These are phyloP conservation scores for Marisa cornuarietis DNA, from an alignment of 1,140 invertebrate species.

Conservation along the genomic window DNA sequence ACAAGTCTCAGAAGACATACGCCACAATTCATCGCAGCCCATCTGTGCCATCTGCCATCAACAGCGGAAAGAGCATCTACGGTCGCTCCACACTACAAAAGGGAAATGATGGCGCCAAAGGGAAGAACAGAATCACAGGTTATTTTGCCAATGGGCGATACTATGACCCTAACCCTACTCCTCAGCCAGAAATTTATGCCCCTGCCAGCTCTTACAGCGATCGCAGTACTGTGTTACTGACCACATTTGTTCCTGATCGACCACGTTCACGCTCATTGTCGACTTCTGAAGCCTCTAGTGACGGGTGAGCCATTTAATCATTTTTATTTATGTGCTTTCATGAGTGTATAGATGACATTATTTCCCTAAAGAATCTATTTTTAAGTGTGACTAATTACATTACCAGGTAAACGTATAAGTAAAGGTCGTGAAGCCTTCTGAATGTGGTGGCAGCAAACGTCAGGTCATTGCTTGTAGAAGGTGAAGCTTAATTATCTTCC, in stretches of 20 bases:
- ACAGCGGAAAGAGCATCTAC: slow-evolving; percentile 14
- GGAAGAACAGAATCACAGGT: slow-evolving; percentile 31
- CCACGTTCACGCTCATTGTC: slow-evolving; percentile 40
- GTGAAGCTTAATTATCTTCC: too few relatives aligned
- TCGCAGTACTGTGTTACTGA: slow-evolving; percentile 47
- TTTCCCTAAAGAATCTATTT: too few relatives aligned
- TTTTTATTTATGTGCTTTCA: not conserved
- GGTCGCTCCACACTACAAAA: not conserved
- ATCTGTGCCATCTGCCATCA: slow-evolving; percentile 17
- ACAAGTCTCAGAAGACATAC: slow-evolving; percentile 5
- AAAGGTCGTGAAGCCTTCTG: too few relatives aligned
- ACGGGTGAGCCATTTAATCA: slow-evolving; percentile 26
- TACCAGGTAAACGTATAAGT: too few relatives aligned
- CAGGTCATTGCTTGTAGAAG: too few relatives aligned
- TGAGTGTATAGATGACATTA: too few relatives aligned
- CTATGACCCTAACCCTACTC: slow-evolving; percentile 54
- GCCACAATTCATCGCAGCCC: slow-evolving; percentile 31
- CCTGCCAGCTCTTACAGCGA: slow-evolving; percentile 61
- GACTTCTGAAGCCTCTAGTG: slow-evolving; percentile 28
- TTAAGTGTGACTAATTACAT: too few relatives aligned
- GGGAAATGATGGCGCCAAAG: not conserved
- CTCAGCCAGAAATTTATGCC: slow-evolving; percentile 53
- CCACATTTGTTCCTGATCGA: slow-evolving; percentile 53
- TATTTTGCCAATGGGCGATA: slow-evolving; percentile 58
- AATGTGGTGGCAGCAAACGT: too few relatives aligned